Evolutionary conservation across 1,140 invertebrate genomes (phyloP).

Genomic region (Ceratoteleas bidentatus): DNA sequence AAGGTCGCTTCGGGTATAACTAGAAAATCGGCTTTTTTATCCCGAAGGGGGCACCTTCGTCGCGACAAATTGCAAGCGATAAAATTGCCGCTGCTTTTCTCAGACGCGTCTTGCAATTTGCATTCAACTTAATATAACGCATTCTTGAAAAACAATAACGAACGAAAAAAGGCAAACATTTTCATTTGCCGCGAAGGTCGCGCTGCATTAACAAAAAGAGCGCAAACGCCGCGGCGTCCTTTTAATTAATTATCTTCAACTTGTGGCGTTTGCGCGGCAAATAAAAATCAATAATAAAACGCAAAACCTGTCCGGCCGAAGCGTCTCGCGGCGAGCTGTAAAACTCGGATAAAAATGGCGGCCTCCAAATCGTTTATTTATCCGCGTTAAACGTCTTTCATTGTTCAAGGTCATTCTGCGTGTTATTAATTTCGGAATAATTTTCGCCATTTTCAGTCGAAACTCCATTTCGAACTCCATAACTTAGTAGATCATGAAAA

Average conservation of each 20-base stretch:
- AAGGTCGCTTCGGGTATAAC: too few species aligned
- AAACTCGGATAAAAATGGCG: conserved; percentile 16
- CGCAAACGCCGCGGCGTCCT: conserved; percentile 21
- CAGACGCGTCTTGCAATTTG: background rate
- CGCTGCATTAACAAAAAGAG: background rate
- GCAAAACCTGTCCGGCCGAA: conserved; percentile 28
- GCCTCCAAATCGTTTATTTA: conserved; percentile 27
- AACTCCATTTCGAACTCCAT: background rate
- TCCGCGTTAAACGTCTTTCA: conserved; percentile 12
- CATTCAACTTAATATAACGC: conserved; percentile 20
- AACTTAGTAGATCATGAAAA: background rate
- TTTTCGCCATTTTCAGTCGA: background rate
- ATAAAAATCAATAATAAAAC: conserved; percentile 43
- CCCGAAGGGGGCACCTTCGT: too few species aligned
- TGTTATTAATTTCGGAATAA: too few species aligned
- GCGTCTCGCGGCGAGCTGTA: background rate
- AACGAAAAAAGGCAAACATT: conserved; percentile 26
- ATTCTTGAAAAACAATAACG: background rate
- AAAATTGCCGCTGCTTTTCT: background rate
- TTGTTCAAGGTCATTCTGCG: background rate
- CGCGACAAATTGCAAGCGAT: background rate
- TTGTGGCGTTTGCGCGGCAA: conserved; percentile 4
- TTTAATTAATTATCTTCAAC: conserved; percentile 45
- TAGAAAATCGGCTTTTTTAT: too few species aligned
- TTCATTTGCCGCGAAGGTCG: conserved; percentile 28